Evolutionary conservation across 2,888 invertebrate species (phyloP), one percentile per base, ranked within the genome.

Genomic region (Drosophila phalerata): DNA sequence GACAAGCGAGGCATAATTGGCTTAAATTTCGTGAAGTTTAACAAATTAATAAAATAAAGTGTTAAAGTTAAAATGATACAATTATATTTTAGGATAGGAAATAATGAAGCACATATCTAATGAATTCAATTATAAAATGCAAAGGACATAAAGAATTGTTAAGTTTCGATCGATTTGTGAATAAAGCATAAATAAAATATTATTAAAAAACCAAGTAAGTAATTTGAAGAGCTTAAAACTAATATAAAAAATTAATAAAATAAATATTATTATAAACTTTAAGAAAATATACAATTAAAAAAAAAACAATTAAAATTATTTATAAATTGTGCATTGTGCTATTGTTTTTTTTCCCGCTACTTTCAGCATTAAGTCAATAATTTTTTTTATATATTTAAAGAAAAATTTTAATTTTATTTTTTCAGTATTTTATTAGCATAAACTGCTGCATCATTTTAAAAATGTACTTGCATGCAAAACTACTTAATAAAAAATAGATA

Each of bases 1-100:
- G 55, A 48, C 5, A 15, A 70, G 52, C 48, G 62, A 56, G 47
- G 69, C 68, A 74, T 74, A 76, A 82, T 82, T 87, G 88, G 71
- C 69, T 65, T 70, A 65, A 70, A 65, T 70, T 64, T 34, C 34
- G 62, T 37, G 40, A 58, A 47, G 77, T 68, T 70, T 30, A n/a
- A 2, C 9, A 25, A 51, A 6, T 2, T 42, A 17, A 17, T 40
- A 9, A 22, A 22, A 19, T 11, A 13, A 0, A 5, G 37, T n/a
- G 13, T 4, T 34, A n/a, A 34, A 13, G 13, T n/a, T 5, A n/a
- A n/a, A n/a, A n/a, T n/a, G n/a, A n/a, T n/a, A n/a, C 5, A 28
- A 28, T 8, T 28, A 28, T 28, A 6, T 25, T 25, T 25, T 25
- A 2, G 5, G 25, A 25, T 2, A 25, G 25, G 4, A 28, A 28